Conservation (phyloP, 2,797 vertebrate species). For the Huso huso region DNA sequence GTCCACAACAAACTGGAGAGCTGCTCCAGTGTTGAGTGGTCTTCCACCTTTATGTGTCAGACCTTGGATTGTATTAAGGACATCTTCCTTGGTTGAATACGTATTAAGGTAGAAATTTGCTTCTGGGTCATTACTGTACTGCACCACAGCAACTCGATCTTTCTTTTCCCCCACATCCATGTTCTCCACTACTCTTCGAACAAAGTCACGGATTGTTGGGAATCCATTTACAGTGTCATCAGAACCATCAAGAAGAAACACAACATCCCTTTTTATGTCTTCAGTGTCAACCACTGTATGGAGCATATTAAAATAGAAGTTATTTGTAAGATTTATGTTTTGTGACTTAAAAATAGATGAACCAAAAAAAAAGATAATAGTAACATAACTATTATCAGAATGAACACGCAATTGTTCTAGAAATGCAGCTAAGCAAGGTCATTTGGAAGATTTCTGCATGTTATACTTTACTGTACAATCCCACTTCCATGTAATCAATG, state of each 20-base stretch:
- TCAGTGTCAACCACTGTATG: too few species aligned
- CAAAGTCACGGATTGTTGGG: slow-evolving; percentile 20
- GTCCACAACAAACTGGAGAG: slow-evolving; percentile 29
- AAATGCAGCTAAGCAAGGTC: too few species aligned
- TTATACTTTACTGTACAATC: too few species aligned
- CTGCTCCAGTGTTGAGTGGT: slow-evolving; percentile 39
- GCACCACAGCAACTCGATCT: slow-evolving; percentile 36
- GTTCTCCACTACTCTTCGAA: slow-evolving; percentile 21
- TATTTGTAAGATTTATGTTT: too few species aligned
- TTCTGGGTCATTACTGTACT: slow-evolving; percentile 34
- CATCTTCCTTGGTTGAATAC: slow-evolving; percentile 22
- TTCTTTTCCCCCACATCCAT: slow-evolving; percentile 28
- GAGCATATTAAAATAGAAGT: too few species aligned
- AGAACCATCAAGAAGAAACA: slow-evolving; percentile 27
- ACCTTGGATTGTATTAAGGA: slow-evolving; percentile 27
- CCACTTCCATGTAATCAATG: too few species aligned
- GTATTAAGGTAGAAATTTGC: slow-evolving; percentile 35
- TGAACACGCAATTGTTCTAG: too few species aligned
- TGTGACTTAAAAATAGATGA: too few species aligned
- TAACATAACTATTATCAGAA: too few species aligned
- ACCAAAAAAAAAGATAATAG: too few species aligned
- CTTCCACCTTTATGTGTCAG: slow-evolving; percentile 33
- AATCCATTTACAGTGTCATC: slow-evolving; percentile 14
- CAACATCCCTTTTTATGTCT: neutral
- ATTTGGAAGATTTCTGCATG: too few species aligned